Evolutionary conservation across 2,797 vertebrate genomes (phyloP).

Genomic region (Tiaroga cobitis): DNA sequence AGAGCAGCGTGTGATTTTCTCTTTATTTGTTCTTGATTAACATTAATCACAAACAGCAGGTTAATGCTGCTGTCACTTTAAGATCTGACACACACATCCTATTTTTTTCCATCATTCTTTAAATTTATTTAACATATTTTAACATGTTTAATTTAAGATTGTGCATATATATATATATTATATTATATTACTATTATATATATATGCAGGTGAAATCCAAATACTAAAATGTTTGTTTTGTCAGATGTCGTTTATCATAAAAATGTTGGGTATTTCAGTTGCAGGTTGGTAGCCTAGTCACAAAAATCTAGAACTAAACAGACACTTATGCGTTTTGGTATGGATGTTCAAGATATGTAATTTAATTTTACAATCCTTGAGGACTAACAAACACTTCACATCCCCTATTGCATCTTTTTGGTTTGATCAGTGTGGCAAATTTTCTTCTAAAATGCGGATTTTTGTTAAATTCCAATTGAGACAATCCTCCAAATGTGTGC

Average conservation of each 20-base stretch:
- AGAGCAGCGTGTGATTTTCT: too few relatives aligned
- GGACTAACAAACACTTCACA: not conserved
- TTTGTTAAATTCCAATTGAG: not conserved
- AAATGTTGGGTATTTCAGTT: not conserved
- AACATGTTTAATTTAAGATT: too few relatives aligned
- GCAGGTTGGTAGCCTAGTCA: not conserved
- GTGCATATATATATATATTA: too few relatives aligned
- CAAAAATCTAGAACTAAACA: not conserved
- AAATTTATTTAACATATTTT: too few relatives aligned
- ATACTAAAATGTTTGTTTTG: not conserved
- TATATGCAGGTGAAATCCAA: not conserved
- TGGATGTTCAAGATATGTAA: not conserved
- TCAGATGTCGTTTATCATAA: not conserved
- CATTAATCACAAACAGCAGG: too few relatives aligned
- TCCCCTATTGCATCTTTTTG: not conserved
- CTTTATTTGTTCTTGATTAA: too few relatives aligned
- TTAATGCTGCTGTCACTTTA: too few relatives aligned
- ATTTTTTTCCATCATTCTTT: too few relatives aligned
- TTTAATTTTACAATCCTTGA: not conserved
- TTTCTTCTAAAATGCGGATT: not conserved
- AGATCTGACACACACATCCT: too few relatives aligned
- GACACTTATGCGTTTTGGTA: not conserved
- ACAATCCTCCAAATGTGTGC: not conserved
- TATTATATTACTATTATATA: too few relatives aligned
- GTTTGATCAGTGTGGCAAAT: not conserved